Evolutionary conservation across 1,140 invertebrate species (phyloP), one percentile per base, ranked within the genome.

Genomic region (Zaprionus lachaisei): DNA sequence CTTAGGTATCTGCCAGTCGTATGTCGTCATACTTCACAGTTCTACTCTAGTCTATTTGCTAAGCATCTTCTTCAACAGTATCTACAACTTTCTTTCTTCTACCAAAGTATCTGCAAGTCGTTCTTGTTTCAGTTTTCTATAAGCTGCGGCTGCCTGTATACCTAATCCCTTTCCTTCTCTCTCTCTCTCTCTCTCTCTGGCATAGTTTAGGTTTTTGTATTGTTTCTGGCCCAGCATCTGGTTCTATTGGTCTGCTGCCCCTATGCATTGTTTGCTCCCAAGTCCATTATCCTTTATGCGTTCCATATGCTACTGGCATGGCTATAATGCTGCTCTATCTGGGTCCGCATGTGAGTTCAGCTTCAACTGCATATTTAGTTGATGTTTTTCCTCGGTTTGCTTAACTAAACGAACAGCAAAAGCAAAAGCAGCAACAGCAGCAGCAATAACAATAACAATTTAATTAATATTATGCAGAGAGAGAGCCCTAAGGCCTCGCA

Each of bases 241-340:
- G 38, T 57, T 54, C 51, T 60, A 49, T 65, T 58, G 26, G n/a
- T 24, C 62, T 37, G 28, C 12, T 68, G 56, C 69, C 44, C 75
- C 79, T 64, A 17, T 47, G 70, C 80, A 77, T 84, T 84, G 81
- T 84, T 84, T 77, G 72, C 67, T 69, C 77, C 67, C 41, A 79
- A 87, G 81, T 73, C 74, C 78, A 87, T 87, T 87, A 89, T 79
- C 74, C 84, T 79, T 76, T 83, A 81, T 87, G 78, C 78, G 71
- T 79, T 78, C 72, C 75, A 73, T 71, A 79, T 81, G 80, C 81
- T 58, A 60, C 15, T 55, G 49, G 22, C 28, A 4, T 5, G 11
- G 11, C 34, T 22, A 22, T n/a, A 26, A 12, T 14, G 41, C 55
- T n/a, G 34, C 56, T 41, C 31, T n/a, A 51, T 49, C 17, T 54